Evolutionary conservation across 2,797 vertebrate species (phyloP).

Genomic region (Bovichtus variegatus): DNA sequence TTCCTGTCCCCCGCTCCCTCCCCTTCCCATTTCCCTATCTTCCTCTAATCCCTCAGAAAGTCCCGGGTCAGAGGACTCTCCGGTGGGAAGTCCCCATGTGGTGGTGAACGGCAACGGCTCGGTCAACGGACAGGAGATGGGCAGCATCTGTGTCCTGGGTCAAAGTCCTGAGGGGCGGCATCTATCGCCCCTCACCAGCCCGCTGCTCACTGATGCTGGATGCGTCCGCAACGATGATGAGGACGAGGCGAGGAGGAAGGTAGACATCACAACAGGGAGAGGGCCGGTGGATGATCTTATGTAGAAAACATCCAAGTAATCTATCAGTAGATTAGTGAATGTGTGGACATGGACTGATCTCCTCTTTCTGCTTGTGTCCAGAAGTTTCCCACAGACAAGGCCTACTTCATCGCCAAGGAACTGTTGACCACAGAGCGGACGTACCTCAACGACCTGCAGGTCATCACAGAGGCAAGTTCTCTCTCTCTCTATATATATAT

Average conservation of each 20-base stretch:
- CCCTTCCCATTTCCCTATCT: conserved; percentile 11
- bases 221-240: conserved; percentile 92
- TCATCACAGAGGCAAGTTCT: conserved; percentile 90
- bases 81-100: conserved; percentile 70
- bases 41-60: conserved; percentile 78
- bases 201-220: conserved; percentile 91
- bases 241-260: conserved; percentile 95
- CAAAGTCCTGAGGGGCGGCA: conserved; percentile 89
- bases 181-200: conserved; percentile 93
- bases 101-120: conserved; percentile 60
- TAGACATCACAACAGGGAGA: conserved; percentile 61
- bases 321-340: not conserved
- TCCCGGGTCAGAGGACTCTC: conserved; percentile 90
- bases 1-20: conserved; percentile 1
- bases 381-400: conserved; percentile 95
- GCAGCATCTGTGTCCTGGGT: conserved; percentile 65
- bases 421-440: conserved; percentile 95
- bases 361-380: conserved; percentile 78
- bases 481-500: too few species aligned
- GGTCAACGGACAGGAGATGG: conserved; percentile 74
- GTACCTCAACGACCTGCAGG: conserved; percentile 96
- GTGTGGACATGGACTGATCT: not conserved
- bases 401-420: conserved; percentile 97
- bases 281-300: too few species aligned
- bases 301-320: not conserved